Evolutionary conservation across 2,888 invertebrate species (phyloP).

Genomic region (Conus canariensis): DNA sequence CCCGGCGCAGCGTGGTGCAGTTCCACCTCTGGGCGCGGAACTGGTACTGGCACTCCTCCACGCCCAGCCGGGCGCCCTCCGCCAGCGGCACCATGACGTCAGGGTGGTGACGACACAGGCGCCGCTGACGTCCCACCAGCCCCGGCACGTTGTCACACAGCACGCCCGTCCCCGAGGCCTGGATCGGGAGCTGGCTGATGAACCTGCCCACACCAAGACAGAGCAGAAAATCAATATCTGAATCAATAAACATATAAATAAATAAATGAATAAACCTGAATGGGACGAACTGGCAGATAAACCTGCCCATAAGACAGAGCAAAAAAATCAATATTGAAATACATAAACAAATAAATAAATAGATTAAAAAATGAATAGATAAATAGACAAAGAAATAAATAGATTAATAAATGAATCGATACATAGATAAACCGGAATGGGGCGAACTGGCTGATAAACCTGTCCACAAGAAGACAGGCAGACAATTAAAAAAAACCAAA

Average conservation of each 20-base stretch:
- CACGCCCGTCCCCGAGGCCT: conserved; percentile 73
- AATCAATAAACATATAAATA: background rate
- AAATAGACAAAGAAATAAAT: background rate
- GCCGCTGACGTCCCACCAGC: conserved; percentile 76
- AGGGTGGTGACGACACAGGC: conserved; percentile 76
- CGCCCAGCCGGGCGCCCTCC: conserved; percentile 76
- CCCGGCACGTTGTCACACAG: conserved; percentile 79
- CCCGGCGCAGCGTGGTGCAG: conserved; percentile 73
- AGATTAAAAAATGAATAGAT: background rate
- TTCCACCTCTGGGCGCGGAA: conserved; percentile 78
- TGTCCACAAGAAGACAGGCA: background rate
- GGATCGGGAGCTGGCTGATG: conserved; percentile 76
- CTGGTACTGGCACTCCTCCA: conserved; percentile 78
- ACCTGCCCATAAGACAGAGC: conserved; percentile 62
- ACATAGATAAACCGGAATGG: background rate
- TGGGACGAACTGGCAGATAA: conserved; percentile 72
- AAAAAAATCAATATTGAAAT: background rate
- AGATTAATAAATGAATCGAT: background rate
- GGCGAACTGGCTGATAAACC: no score
- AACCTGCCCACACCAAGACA: conserved; percentile 66
- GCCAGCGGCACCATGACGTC: conserved; percentile 78
- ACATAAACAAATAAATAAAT: background rate
- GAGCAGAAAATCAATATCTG: background rate
- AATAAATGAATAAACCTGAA: background rate
- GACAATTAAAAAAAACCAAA: background rate